phyloP scores from a whole-genome alignment of 1,140 invertebrate genomes.

The Stratiolaelaps scimitus region DNA sequence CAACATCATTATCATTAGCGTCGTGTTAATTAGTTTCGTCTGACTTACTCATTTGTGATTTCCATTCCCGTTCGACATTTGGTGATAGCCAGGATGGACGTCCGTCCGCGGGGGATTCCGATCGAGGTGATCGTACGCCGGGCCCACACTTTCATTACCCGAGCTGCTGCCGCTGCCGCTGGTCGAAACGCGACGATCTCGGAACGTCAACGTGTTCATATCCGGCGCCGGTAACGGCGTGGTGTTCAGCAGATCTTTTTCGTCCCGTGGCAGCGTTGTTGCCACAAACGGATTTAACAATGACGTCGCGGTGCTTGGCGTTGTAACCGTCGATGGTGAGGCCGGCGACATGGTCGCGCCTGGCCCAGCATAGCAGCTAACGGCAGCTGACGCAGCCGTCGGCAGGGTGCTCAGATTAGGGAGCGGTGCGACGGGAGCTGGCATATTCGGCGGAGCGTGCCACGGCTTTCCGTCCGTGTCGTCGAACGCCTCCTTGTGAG shows the following conservation, averaged over 20 bases:
- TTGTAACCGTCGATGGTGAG: background rate
- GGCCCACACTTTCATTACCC: slow-evolving; percentile 10
- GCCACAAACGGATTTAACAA: background rate
- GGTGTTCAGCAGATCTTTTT: slow-evolving; percentile 10
- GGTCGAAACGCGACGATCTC: background rate
- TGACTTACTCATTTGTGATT: too few relatives aligned
- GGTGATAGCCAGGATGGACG: slow-evolving; percentile 15
- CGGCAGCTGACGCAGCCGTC: too few relatives aligned
- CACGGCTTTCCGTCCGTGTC: background rate
- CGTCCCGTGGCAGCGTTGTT: background rate
- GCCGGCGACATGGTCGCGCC: background rate
- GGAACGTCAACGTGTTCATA: background rate
- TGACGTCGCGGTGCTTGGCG: background rate
- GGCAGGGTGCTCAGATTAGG: too few relatives aligned
- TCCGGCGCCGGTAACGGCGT: slow-evolving; percentile 4
- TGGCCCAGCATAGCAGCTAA: too few relatives aligned
- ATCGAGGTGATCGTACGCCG: slow-evolving; percentile 19
- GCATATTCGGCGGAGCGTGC: background rate
- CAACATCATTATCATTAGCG: too few relatives aligned
- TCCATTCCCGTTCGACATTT: slow-evolving; percentile 5
- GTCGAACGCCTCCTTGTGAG: background rate
- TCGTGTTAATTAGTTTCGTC: too few relatives aligned
- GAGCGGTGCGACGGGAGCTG: background rate
- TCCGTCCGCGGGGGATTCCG: background rate
- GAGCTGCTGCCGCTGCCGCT: slow-evolving; percentile 21